These are phyloP conservation scores for Chondrilla cf. caribensis DNA, from an alignment of 37 sponge, comb jelly and placozoan genomes.

Conservation along the genomic window DNA sequence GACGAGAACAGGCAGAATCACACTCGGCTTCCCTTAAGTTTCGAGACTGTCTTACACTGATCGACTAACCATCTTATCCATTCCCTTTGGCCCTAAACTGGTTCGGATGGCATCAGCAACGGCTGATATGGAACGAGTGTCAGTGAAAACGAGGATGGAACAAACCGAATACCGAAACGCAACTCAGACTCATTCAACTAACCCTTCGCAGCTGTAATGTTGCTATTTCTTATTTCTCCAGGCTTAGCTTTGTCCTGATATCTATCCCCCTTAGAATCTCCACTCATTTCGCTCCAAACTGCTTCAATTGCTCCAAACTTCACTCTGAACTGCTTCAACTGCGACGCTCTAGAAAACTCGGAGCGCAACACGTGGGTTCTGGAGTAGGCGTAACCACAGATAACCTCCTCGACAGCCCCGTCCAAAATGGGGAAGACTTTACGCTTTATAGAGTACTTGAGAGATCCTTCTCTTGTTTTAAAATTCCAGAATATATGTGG, in stretches of 20 bases:
- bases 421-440: neutral
- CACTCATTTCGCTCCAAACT: neutral
- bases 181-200: too few species aligned
- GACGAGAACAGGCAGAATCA: neutral
- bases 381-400: too few species aligned
- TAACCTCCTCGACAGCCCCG: too few species aligned
- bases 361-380: too few species aligned
- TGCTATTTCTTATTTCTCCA: slow-evolving; percentile 78
- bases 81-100: slow-evolving; percentile 99
- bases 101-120: slow-evolving; percentile 98
- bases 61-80: slow-evolving; percentile 95
- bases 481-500: slow-evolving; percentile 52
- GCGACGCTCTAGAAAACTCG: too few species aligned
- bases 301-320: too few species aligned
- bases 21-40: too few species aligned
- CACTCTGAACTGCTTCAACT: too few species aligned
- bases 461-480: slow-evolving; percentile 56
- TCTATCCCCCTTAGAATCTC: slow-evolving; percentile 18
- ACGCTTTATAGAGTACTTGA: slow-evolving; percentile 22
- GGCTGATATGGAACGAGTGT: slow-evolving; percentile 36
- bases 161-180: too few species aligned
- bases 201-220: slow-evolving; percentile 97
- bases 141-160: neutral
- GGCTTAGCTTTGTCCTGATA: slow-evolving; percentile 95
- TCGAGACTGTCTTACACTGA: neutral